Percentiles rank a stretch among this genome's conserved stretches.
These are phyloP conservation scores for Chrysina gloriosa DNA, from an alignment of 2,888 invertebrate genomes.

Conservation along the genomic window DNA sequence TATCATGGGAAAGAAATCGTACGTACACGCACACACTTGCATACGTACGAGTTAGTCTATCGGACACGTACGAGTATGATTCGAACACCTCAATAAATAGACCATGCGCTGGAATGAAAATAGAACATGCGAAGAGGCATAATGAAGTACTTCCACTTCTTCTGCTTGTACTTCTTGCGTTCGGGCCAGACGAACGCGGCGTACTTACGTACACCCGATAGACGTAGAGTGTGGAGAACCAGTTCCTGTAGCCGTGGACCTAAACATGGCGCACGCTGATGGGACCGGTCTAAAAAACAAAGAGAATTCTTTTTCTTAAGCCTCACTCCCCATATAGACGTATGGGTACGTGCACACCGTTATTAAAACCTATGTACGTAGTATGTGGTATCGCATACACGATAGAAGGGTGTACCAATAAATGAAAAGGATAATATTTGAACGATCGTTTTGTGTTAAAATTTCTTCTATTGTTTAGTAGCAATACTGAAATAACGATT, in stretches of 20 bases:
- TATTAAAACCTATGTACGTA: too few relatives aligned
- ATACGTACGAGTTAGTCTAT: too few relatives aligned
- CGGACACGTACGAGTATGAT: slow-evolving; percentile 44
- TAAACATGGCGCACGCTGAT: slow-evolving; percentile 56
- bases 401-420: too few relatives aligned
- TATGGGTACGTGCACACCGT: neutral
- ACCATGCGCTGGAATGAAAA: slow-evolving; percentile 54
- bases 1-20: slow-evolving; percentile 6
- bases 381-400: too few relatives aligned
- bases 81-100: slow-evolving; percentile 58
- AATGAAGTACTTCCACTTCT: slow-evolving; percentile 48
- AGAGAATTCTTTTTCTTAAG: slow-evolving; percentile 45
- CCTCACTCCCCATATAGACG: slow-evolving; percentile 22
- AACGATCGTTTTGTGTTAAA: too few relatives aligned
- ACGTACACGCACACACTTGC: neutral
- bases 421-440: too few relatives aligned
- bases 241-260: slow-evolving; percentile 54
- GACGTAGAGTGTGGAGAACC: slow-evolving; percentile 51
- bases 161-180: slow-evolving; percentile 13
- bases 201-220: neutral
- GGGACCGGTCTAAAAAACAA: slow-evolving; percentile 60
- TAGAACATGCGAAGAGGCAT: slow-evolving; percentile 50
- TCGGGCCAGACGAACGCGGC: neutral
- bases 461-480: too few relatives aligned
- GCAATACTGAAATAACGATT: too few relatives aligned